These are phyloP conservation scores for Heliconius eleuchia DNA, from an alignment of 1,140 invertebrate species.

Conservation along the genomic window DNA sequence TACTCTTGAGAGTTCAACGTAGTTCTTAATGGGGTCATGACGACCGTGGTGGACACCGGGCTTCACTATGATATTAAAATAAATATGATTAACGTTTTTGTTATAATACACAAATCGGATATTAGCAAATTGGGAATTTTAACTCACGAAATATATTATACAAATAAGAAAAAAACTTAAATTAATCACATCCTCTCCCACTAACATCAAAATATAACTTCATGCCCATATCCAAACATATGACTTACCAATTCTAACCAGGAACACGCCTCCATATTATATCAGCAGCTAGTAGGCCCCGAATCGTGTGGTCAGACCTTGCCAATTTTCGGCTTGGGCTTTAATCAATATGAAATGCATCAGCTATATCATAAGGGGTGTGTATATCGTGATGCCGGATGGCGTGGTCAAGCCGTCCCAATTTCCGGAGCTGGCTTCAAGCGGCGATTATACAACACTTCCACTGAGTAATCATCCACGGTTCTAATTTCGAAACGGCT, in stretches of 20 bases:
- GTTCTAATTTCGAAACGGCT: constrained; percentile 34
- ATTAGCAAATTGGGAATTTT: no score
- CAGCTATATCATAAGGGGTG: constrained; percentile 7
- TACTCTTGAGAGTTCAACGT: no score
- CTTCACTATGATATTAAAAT: no score
- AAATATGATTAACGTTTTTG: no score
- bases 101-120: no score
- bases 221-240: background rate
- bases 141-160: no score
- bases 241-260: background rate
- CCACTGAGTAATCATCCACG: constrained; percentile 30
- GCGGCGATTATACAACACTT: constrained; percentile 38
- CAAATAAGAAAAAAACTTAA: background rate
- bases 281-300: background rate
- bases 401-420: constrained; percentile 36
- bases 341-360: constrained; percentile 28
- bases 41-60: no score
- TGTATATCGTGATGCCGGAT: constrained; percentile 20
- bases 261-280: background rate
- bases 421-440: constrained; percentile 34
- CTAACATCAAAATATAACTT: background rate
- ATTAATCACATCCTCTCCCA: background rate
- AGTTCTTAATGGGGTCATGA: no score
- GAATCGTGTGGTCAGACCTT: constrained; percentile 4
- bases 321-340: constrained; percentile 18